Conservation (phyloP, 2,797 vertebrate species). For the Notolabrus celidotus region DNA sequence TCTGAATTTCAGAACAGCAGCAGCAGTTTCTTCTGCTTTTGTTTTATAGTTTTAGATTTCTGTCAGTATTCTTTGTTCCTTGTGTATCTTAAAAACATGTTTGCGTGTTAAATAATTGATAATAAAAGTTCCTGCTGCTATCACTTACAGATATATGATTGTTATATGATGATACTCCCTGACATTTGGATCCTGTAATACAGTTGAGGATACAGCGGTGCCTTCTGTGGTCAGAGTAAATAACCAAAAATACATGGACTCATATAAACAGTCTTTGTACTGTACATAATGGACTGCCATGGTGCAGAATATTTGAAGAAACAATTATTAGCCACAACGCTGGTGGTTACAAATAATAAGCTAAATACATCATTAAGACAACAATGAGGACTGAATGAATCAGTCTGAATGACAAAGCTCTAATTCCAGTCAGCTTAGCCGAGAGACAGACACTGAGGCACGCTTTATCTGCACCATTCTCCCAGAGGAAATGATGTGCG, state of each 20-base stretch:
- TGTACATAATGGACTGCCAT: constrained; percentile 29
- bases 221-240: constrained; percentile 1
- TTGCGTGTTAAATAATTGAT: not conserved
- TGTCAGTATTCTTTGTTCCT: not conserved
- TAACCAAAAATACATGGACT: constrained; percentile 12
- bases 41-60: not conserved
- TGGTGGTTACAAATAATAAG: constrained; percentile 54
- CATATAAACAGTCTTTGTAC: constrained; percentile 27
- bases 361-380: constrained; percentile 73
- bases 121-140: not conserved
- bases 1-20: not conserved
- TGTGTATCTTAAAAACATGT: not conserved
- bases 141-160: not conserved
- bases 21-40: not conserved
- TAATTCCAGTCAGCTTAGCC: constrained; percentile 58
- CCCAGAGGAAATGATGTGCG: constrained; percentile 25
- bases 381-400: constrained; percentile 59
- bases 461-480: constrained; percentile 38
- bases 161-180: not conserved
- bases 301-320: constrained; percentile 43
- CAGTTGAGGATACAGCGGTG: not conserved
- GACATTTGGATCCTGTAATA: not conserved
- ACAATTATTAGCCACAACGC: constrained; percentile 51
- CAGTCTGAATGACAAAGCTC: constrained; percentile 66
- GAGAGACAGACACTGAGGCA: constrained; percentile 18